Evolutionary conservation across 2,888 invertebrate species (phyloP).

Genomic region (Sesia bembeciformis): DNA sequence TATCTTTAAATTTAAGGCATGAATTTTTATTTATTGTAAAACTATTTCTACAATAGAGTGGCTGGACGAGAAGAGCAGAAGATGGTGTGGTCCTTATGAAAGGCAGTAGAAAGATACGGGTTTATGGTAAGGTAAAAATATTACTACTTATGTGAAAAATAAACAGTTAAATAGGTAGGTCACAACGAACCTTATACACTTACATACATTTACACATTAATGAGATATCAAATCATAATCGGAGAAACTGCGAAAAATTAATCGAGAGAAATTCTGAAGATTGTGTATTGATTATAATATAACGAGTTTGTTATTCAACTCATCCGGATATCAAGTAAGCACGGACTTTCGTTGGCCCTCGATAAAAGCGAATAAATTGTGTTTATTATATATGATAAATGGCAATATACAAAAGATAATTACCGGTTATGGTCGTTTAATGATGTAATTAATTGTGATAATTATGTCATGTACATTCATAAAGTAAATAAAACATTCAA

Average conservation of each 20-base stretch:
- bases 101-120: not conserved
- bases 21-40: too few relatives aligned
- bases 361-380: slow-evolving; percentile 13
- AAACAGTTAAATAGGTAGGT: not conserved
- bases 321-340: slow-evolving; percentile 10
- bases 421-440: not conserved
- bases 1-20: too few relatives aligned
- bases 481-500: not conserved
- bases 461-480: not conserved
- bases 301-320: slow-evolving; percentile 51
- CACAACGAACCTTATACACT: not conserved
- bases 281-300: slow-evolving; percentile 27
- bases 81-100: too few relatives aligned
- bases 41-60: too few relatives aligned
- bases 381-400: slow-evolving; percentile 24
- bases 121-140: not conserved
- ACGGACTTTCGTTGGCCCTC: slow-evolving; percentile 14
- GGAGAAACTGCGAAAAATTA: slow-evolving; percentile 27
- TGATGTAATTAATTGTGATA: slow-evolving; percentile 10
- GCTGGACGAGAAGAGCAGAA: too few relatives aligned
- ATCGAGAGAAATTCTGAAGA: slow-evolving; percentile 40
- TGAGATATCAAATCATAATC: slow-evolving; percentile 11
- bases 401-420: slow-evolving; percentile 15
- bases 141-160: not conserved
- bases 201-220: not conserved